Conservation (phyloP, 2,888 invertebrate species). For the Quadroppia sp. region DNA sequence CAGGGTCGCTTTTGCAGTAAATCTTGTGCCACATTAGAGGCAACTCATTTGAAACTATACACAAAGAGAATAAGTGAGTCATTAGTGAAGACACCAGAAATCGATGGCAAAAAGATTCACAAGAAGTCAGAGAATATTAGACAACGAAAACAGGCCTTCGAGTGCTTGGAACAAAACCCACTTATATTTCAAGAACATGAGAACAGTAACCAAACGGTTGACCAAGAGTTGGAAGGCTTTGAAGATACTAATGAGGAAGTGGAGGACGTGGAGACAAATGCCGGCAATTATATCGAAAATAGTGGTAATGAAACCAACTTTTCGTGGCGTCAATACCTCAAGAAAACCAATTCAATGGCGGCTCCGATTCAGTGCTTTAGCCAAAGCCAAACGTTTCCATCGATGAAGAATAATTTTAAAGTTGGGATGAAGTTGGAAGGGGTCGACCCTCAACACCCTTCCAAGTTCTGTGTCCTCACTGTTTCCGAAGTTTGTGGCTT, state of each 20-base stretch:
- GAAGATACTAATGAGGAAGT: slow-evolving; percentile 36
- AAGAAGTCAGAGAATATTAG: slow-evolving; percentile 3
- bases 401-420: slow-evolving; percentile 47
- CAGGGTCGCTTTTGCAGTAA: slow-evolving; percentile 63
- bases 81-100: slow-evolving; percentile 5
- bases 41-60: slow-evolving; percentile 15
- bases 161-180: neutral
- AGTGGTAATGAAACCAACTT: slow-evolving; percentile 62
- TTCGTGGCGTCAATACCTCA: slow-evolving; percentile 72
- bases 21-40: slow-evolving; percentile 60
- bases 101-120: neutral
- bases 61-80: slow-evolving; percentile 20
- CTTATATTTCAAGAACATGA: neutral
- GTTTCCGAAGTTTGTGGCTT: slow-evolving; percentile 66
- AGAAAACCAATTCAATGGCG: slow-evolving; percentile 66
- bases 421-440: slow-evolving; percentile 88
- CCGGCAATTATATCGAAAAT: slow-evolving; percentile 42
- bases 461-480: slow-evolving; percentile 79
- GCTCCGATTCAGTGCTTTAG: slow-evolving; percentile 67
- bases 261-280: slow-evolving; percentile 49
- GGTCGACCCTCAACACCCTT: slow-evolving; percentile 85
- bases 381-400: slow-evolving; percentile 48
- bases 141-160: neutral
- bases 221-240: neutral
- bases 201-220: slow-evolving; percentile 21